Evolutionary conservation across 2,113 vertebrate genomes (phyloP).

Genomic region (Carlito syrichta): DNA sequence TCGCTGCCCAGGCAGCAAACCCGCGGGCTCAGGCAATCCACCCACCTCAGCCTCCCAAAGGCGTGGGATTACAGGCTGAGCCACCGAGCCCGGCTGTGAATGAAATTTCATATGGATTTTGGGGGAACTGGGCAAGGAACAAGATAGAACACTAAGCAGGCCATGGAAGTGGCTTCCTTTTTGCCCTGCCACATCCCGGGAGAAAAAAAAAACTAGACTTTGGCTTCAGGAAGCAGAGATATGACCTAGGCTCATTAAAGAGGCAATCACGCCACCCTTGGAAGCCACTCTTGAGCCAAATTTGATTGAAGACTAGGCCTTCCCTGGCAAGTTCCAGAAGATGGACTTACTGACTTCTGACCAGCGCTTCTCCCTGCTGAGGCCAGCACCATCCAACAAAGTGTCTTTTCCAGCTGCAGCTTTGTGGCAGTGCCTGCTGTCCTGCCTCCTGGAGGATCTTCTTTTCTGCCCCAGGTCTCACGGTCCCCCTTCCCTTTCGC

Average conservation of each 20-base stretch:
- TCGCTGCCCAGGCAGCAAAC: too few relatives aligned
- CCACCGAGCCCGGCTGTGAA: too few relatives aligned
- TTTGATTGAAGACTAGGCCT: slow-evolving; percentile 7
- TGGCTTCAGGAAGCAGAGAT: neutral
- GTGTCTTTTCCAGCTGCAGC: neutral
- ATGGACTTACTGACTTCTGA: neutral
- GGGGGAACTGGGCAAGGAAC: neutral
- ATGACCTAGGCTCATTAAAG: neutral
- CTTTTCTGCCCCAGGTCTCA: neutral
- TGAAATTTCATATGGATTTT: slow-evolving; percentile 51
- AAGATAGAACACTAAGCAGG: neutral
- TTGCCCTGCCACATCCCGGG: neutral
- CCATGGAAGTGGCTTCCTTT: neutral
- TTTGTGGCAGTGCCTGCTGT: neutral
- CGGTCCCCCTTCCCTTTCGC: neutral
- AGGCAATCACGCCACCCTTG: neutral
- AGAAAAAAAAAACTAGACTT: neutral
- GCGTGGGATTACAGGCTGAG: too few relatives aligned
- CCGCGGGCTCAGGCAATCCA: too few relatives aligned
- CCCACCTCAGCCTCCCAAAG: too few relatives aligned
- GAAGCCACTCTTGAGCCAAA: neutral
- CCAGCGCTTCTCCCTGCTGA: neutral
- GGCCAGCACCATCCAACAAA: neutral
- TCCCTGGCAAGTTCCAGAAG: neutral
- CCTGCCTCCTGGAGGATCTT: neutral